Base-by-base conservation (phyloP, 1,140 invertebrate genomes). In the Dufourea novaeangliae region DNA sequence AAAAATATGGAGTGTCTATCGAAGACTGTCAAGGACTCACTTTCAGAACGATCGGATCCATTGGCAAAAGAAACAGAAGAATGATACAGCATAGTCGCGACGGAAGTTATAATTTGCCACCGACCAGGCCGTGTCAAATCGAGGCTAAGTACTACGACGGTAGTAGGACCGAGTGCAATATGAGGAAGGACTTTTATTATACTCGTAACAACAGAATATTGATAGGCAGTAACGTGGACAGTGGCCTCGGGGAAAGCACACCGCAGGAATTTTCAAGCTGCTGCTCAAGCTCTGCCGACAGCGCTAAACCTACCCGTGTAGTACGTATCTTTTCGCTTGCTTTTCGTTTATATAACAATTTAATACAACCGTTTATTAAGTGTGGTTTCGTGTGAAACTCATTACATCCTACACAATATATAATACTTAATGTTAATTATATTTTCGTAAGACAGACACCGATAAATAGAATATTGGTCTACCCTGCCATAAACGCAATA, bases 191-290 rank as follows among this genome's bases (percentile, higher is more conserved):
- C 81, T 89, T 90, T 90, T 90, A 91, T 87, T 90, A 87, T 86
- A 78, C 86, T 81, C 89, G 90, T 78, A 92, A 89, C 86, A 89
- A 87, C 85, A 90, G 90, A 91, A 87, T 91, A 84, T 87, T 91
- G 72, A 87, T 92, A 88, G 88, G 88, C 76, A 91, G 84, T 89
- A 90, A 91, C 80, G 87, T 88, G 76, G 91, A 92, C 88, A 92
- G 91, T 76, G 92, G 92, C 80, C 87, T 93, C 68, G 92, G 91
- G 64, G 92, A 93, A 84, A 93, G 91, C 82, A 93, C 91, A 69
- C 89, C 91, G n/a, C 92, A 93, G 84, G 91, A 93, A 83, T 92
- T 92, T 86, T 93, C 92, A 81, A 92, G 91, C 82, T 92, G 91
- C 85, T 92, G 91, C 83, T 93, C 92, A 76, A 93, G 92, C 79